Percentiles rank a stretch among this genome's conserved stretches.
Evolutionary conservation across 2,888 invertebrate species (phyloP).

Genomic region (Ethmia dodecea): DNA sequence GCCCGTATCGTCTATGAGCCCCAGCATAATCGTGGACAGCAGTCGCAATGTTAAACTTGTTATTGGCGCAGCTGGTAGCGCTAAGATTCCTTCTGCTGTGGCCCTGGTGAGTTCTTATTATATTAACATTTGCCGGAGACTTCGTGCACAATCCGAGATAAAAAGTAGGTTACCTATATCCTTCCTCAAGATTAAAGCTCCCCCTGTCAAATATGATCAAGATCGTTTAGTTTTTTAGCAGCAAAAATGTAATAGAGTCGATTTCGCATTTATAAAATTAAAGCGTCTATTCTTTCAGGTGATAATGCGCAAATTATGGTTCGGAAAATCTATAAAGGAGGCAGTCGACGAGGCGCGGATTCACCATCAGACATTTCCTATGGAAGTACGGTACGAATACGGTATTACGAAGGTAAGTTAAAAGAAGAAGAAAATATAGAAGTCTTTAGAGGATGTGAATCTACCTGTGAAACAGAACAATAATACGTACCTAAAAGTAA

Average conservation of each 20-base stretch:
- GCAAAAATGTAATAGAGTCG: too few species aligned
- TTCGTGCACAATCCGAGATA: too few species aligned
- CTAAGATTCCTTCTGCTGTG: constrained; percentile 86
- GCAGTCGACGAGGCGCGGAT: constrained; percentile 88
- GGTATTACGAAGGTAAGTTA: constrained; percentile 82
- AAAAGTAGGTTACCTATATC: too few species aligned
- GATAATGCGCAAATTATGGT: constrained; percentile 84
- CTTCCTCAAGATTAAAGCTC: too few species aligned
- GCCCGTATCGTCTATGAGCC: constrained; percentile 92
- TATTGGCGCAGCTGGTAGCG: constrained; percentile 90
- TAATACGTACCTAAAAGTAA: too few species aligned
- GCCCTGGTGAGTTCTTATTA: constrained; percentile 75
- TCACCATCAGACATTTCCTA: constrained; percentile 91
- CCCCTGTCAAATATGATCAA: neutral
- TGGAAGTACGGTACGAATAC: constrained; percentile 82
- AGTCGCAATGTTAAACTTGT: constrained; percentile 83
- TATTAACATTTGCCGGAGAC: too few species aligned
- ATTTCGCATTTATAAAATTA: too few species aligned
- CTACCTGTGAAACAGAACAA: too few species aligned
- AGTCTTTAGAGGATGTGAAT: too few species aligned
- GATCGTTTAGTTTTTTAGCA: too few species aligned
- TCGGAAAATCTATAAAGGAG: constrained; percentile 85
- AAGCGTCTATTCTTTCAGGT: too few species aligned
- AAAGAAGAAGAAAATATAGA: too few species aligned
- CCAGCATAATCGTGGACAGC: constrained; percentile 84